A percentile compares a stretch with the other conserved stretches of the same genome.
Conservation (phyloP, 2,797 vertebrate species). For the Gymnoscopelus microlampas region DNA sequence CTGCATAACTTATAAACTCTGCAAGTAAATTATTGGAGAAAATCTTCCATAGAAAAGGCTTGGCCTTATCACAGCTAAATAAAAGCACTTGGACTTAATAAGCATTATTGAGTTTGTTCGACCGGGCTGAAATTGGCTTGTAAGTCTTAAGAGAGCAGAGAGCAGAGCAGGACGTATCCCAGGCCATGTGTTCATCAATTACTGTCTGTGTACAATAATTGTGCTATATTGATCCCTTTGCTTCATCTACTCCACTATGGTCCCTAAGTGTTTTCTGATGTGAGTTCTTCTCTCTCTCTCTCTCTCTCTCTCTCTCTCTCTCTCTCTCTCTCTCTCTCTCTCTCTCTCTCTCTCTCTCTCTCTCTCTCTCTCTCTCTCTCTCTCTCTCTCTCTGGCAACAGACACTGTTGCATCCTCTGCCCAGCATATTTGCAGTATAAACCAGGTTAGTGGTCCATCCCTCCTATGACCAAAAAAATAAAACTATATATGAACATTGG, state of each 20-base stretch:
- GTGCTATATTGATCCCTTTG: slow-evolving; percentile 71
- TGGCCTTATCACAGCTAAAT: slow-evolving; percentile 34
- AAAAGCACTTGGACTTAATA: slow-evolving; percentile 62
- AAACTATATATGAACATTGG: too few relatives aligned
- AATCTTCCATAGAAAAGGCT: slow-evolving; percentile 9
- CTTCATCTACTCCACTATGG: slow-evolving; percentile 64
- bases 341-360: slow-evolving; percentile 29
- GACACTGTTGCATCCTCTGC: slow-evolving; percentile 17
- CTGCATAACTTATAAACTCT: slow-evolving; percentile 11
- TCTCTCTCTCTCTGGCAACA: slow-evolving; percentile 29
- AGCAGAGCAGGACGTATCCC: slow-evolving; percentile 50
- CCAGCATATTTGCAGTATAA: background rate
- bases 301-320: slow-evolving; percentile 4
- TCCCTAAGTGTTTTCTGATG: slow-evolving; percentile 67
- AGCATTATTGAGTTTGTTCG: slow-evolving; percentile 55
- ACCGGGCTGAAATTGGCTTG: slow-evolving; percentile 65
- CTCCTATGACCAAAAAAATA: too few relatives aligned
- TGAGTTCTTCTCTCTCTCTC: slow-evolving; percentile 23
- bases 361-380: slow-evolving; percentile 18
- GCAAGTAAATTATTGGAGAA: slow-evolving; percentile 24
- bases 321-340: slow-evolving; percentile 6
- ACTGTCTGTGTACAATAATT: slow-evolving; percentile 70
- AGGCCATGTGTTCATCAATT: slow-evolving; percentile 72
- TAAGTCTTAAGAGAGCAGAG: slow-evolving; percentile 26
- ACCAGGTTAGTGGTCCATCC: too few relatives aligned